These are phyloP conservation scores for Sylvia borin DNA, from an alignment of 2,797 vertebrate genomes.

Conservation along the genomic window DNA sequence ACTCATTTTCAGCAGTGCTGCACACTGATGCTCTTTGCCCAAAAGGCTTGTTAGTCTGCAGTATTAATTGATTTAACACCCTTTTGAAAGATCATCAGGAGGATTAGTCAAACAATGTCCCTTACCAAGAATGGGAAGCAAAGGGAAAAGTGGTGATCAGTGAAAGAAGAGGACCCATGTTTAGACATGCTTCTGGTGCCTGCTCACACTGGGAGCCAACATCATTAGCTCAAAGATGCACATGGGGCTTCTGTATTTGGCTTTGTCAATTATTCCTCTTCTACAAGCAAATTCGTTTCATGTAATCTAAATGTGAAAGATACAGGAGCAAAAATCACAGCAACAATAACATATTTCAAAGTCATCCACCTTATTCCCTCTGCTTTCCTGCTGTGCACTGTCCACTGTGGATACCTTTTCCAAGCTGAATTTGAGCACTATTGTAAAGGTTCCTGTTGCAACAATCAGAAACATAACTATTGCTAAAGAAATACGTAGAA, in stretches of 20 bases:
- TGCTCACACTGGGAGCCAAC: not conserved
- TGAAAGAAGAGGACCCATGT: not conserved
- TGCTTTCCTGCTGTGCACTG: not conserved
- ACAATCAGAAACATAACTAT: not conserved
- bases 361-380: not conserved
- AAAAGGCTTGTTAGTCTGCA: not conserved
- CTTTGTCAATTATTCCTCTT: not conserved
- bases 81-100: not conserved
- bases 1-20: not conserved
- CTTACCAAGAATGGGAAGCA: not conserved
- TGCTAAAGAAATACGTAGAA: not conserved
- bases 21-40: not conserved
- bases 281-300: not conserved
- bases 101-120: not conserved
- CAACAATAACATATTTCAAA: not conserved
- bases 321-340: not conserved
- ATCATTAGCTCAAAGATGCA: not conserved
- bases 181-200: not conserved
- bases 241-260: not conserved
- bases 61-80: not conserved
- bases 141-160: not conserved
- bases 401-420: not conserved
- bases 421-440: not conserved
- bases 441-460: not conserved
- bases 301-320: not conserved